A percentile compares a stretch with the other conserved stretches of the same genome.
These are phyloP conservation scores for Austrolebias charrua DNA, from an alignment of 2,797 vertebrate species.

Conservation along the genomic window DNA sequence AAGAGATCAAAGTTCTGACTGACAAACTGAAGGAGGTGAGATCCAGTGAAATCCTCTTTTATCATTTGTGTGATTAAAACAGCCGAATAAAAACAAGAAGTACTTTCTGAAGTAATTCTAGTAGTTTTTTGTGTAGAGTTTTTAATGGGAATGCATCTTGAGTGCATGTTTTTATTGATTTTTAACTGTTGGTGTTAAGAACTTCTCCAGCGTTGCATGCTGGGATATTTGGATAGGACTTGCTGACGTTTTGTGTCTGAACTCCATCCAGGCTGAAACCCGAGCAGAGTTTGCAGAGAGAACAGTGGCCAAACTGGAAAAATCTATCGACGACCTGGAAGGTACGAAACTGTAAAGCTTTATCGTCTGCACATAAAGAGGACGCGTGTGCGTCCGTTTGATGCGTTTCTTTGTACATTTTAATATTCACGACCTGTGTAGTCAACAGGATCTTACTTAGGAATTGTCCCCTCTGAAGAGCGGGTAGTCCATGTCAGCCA, in stretches of 20 bases:
- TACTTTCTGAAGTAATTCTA: too few relatives aligned
- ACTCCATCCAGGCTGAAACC: constrained; percentile 88
- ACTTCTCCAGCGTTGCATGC: neutral
- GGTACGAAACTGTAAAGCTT: constrained; percentile 77
- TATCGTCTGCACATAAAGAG: neutral
- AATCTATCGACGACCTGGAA: constrained; percentile 98
- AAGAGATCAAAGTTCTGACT: constrained; percentile 95
- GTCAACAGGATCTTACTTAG: constrained; percentile 24
- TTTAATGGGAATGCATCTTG: too few relatives aligned
- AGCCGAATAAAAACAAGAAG: too few relatives aligned
- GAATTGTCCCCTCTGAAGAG: constrained; percentile 36
- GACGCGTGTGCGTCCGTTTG: neutral
- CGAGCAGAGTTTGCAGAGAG: constrained; percentile 98
- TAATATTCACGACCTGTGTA: too few relatives aligned
- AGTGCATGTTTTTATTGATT: too few relatives aligned
- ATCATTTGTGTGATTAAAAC: too few relatives aligned
- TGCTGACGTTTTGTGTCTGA: constrained; percentile 30
- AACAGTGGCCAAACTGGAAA: constrained; percentile 97
- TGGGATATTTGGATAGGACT: constrained; percentile 11
- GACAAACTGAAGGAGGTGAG: constrained; percentile 86
- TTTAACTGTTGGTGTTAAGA: neutral
- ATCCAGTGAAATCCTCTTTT: neutral
- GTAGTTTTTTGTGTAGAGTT: too few relatives aligned
- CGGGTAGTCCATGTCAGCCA: constrained; percentile 20
- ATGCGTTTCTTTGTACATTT: too few relatives aligned